Base-by-base conservation (phyloP, 2,888 invertebrate genomes). In the Zonitis immaculata region DNA sequence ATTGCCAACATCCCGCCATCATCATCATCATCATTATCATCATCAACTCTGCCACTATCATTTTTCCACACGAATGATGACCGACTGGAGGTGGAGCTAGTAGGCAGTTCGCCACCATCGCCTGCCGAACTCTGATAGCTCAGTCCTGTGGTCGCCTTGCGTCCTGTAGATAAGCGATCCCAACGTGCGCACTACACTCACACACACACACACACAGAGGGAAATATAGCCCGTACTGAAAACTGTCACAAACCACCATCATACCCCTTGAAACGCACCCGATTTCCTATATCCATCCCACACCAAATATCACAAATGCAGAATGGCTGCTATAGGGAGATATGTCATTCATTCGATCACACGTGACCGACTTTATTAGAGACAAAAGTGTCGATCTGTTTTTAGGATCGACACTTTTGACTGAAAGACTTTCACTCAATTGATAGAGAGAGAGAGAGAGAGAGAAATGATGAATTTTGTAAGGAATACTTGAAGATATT, bases 31-130 rank as follows among this genome's bases (percentile, higher is more conserved):
- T 16, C 16, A 35, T 14, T 16, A 16, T 7, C 8, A 35, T 16
- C 35, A 35, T 25, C 44, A 51, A 30, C 39, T 54, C 46, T 51
- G 56, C 58, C 72, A 73, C 79, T 80, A 80, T 80, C 80, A 77
- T 80, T 80, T 80, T 80, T 80, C 79, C 79, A 78, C 80, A 80
- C 78, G 78, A 76, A 72, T 77, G 76, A 73, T 76, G 75, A 71
- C 72, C 73, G 74, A 71, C 73, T 68, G 65, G 61, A 50, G 52
- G 49, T n/a, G n/a, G n/a, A n/a, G n/a, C n/a, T n/a, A n/a, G n/a
- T n/a, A n/a, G n/a, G 42, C 49, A 62, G 6, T 9, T 35, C 35
- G 64, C 62, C 47, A 45, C 64, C 63, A 62, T 65, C 62, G 69
- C 66, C 72, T 73, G 73, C 73, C 73, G 65, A 73, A 73, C 64